These are phyloP conservation scores for Leptopilina clavipes DNA, from an alignment of 1,140 invertebrate genomes.

Conservation along the genomic window DNA sequence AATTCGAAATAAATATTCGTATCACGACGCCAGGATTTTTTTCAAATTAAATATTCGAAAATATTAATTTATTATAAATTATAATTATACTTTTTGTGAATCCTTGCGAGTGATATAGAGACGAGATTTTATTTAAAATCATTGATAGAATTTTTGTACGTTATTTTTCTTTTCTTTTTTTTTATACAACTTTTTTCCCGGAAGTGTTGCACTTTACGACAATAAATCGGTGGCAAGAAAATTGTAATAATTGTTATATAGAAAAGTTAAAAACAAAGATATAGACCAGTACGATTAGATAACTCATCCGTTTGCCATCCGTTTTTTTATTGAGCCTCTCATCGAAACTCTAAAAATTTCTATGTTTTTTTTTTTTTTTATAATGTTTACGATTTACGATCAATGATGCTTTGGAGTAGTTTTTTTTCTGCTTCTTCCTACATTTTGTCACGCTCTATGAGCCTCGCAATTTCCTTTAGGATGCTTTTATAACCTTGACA, in stretches of 20 bases:
- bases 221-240: background rate
- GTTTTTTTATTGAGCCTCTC: conserved; percentile 54
- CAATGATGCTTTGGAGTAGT: conserved; percentile 11
- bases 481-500: conserved; percentile 12
- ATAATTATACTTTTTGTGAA: no score
- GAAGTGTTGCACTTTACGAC: conserved; percentile 7
- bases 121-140: no score
- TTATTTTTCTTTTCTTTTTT: background rate
- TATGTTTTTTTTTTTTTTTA: conserved; percentile 11
- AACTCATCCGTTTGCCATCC: conserved; percentile 67
- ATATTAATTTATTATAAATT: no score
- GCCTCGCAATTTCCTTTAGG: conserved; percentile 7
- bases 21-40: no score
- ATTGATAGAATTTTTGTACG: no score
- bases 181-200: conserved; percentile 29
- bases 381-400: conserved; percentile 15
- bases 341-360: conserved; percentile 50
- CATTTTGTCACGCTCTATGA: conserved; percentile 11
- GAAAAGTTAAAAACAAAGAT: conserved; percentile 35
- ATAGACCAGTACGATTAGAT: conserved; percentile 60
- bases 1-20: no score
- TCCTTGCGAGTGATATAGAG: no score
- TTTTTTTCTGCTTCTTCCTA: conserved; percentile 2
- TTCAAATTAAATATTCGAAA: no score
- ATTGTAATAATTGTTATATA: conserved; percentile 24